Evolutionary conservation across 2,113 vertebrate genomes (phyloP).

Genomic region (Mus pahari): DNA sequence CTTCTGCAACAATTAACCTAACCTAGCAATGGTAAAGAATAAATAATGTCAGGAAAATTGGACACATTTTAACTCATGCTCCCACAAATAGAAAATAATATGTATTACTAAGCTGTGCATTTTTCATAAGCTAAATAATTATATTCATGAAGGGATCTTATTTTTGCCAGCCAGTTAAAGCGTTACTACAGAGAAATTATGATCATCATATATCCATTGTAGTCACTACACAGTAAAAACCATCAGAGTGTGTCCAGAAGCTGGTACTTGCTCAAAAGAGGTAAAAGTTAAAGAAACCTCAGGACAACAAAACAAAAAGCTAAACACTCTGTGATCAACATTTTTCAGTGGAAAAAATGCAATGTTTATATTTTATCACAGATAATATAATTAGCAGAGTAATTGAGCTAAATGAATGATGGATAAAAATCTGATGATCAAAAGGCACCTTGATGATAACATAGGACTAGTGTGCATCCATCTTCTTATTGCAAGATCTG

Average conservation of each 20-base stretch:
- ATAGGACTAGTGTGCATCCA: conserved; percentile 70
- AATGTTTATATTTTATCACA: conserved; percentile 78
- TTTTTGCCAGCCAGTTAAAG: not conserved
- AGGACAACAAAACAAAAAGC: not conserved
- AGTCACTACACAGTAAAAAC: not conserved
- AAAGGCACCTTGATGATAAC: conserved; percentile 73
- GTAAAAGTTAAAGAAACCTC: conserved; percentile 60
- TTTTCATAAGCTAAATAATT: conserved; percentile 2
- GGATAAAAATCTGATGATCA: conserved; percentile 84
- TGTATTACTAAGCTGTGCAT: not conserved
- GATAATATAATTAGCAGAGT: conserved; percentile 82
- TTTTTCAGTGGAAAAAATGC: conserved; percentile 80
- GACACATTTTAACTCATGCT: not conserved
- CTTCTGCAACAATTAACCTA: not conserved
- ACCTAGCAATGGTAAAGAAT: not conserved
- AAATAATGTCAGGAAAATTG: not conserved
- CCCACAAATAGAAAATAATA: not conserved
- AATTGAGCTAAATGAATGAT: conserved; percentile 84
- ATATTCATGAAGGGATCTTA: not conserved
- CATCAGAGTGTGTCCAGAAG: not conserved
- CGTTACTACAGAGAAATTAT: not conserved
- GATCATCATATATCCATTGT: not conserved
- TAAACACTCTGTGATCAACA: conserved; percentile 72
- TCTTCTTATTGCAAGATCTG: conserved; percentile 71
- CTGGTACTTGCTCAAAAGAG: conserved; percentile 72